Evolutionary conservation across 1,140 invertebrate genomes (phyloP).

Genomic region (Panagrolaimus sp.): DNA sequence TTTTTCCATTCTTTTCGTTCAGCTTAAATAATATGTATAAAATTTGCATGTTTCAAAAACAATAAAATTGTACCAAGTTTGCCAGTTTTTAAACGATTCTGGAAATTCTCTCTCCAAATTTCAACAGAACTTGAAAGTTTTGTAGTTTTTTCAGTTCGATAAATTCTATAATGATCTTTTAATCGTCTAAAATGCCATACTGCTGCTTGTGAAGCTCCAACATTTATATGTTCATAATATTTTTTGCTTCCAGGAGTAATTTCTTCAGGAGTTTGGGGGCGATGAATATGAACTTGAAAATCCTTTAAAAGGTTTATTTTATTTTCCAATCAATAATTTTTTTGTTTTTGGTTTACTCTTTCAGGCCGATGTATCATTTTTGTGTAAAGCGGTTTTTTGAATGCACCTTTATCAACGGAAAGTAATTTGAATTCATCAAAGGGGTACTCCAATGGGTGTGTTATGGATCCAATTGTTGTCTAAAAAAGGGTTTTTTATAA

Average conservation of each 20-base stretch:
- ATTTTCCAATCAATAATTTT: not conserved
- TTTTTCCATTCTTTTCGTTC: not conserved
- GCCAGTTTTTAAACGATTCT: slow-evolving; percentile 1
- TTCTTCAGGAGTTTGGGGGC: not conserved
- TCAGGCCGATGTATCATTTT: slow-evolving; percentile 30
- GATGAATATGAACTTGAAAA: slow-evolving; percentile 15
- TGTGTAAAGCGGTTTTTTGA: slow-evolving; percentile 28
- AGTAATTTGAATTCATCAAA: slow-evolving; percentile 8
- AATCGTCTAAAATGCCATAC: not conserved
- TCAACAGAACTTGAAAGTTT: not conserved
- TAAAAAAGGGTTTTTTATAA: not conserved
- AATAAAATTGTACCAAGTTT: not conserved
- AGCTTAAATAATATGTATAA: not conserved
- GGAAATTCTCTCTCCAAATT: not conserved
- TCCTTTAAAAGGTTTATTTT: not conserved
- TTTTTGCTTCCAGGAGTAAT: not conserved
- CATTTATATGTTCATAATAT: not conserved
- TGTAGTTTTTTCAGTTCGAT: not conserved
- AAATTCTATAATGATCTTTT: not conserved
- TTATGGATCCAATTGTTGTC: not conserved
- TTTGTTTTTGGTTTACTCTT: slow-evolving; percentile 15
- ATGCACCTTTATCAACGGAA: slow-evolving; percentile 22
- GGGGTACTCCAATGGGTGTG: slow-evolving; percentile 1
- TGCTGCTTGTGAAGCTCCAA: not conserved
- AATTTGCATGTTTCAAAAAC: not conserved